phyloP scores from a whole-genome alignment of 2,797 vertebrate species.

The Numenius phaeopus region DNA sequence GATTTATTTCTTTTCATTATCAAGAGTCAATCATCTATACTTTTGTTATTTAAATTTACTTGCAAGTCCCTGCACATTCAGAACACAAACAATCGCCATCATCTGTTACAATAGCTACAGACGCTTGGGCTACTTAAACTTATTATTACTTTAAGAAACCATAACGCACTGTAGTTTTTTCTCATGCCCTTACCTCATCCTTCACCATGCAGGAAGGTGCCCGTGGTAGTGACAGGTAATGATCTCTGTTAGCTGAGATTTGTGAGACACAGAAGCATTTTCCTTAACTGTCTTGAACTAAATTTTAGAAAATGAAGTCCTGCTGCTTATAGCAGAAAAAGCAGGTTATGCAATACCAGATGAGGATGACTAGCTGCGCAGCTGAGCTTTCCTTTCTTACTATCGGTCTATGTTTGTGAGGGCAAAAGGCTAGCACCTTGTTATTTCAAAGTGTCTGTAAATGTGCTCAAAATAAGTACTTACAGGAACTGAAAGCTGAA shows the following conservation, averaged over 20 bases:
- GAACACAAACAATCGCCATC: neutral
- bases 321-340: neutral
- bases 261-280: neutral
- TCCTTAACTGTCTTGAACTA: neutral
- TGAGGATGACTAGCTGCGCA: neutral
- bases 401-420: neutral
- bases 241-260: neutral
- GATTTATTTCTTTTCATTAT: neutral
- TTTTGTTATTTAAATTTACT: neutral
- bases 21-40: neutral
- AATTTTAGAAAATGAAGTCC: neutral
- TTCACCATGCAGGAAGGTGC: neutral
- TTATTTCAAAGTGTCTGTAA: neutral
- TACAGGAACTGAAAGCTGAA: neutral
- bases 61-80: neutral
- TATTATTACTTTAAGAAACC: neutral
- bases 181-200: neutral
- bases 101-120: neutral
- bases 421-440: neutral
- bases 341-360: neutral
- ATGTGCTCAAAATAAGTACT: neutral
- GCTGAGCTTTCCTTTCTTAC: neutral
- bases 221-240: neutral
- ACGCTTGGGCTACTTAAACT: neutral
- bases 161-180: neutral